Conservation (phyloP, 37 sponge, comb jelly and placozoan genomes). For the Theonella swinhoei region DNA sequence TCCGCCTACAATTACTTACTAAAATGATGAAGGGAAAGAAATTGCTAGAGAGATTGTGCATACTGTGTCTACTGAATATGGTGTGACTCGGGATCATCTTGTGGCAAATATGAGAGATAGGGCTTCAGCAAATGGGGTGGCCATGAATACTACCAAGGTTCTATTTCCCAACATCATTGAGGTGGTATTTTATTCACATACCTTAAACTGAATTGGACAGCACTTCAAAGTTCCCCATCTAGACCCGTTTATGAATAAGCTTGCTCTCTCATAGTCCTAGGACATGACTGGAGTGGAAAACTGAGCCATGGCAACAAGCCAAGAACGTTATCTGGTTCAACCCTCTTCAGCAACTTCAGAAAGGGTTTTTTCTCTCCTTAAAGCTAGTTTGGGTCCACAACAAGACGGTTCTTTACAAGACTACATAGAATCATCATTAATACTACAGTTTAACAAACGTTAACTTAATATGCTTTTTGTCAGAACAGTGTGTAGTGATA, state of each 20-base stretch:
- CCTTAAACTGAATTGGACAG: not conserved
- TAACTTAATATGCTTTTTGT: too few species aligned
- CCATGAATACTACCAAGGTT: not conserved
- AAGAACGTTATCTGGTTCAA: too few species aligned
- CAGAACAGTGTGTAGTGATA: too few species aligned
- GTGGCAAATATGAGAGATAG: not conserved
- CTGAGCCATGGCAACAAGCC: not conserved
- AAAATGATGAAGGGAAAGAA: not conserved
- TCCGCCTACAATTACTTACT: not conserved
- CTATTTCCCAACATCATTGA: constrained; percentile 7
- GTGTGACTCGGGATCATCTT: not conserved
- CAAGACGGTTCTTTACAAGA: too few species aligned
- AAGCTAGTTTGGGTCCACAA: too few species aligned
- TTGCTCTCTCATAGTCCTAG: constrained; percentile 13
- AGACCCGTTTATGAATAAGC: constrained; percentile 1
- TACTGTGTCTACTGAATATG: not conserved
- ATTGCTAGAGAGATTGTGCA: not conserved
- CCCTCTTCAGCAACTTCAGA: too few species aligned
- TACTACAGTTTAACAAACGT: too few species aligned
- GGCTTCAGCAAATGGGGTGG: not conserved
- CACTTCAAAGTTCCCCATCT: constrained; percentile 7
- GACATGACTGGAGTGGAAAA: constrained; percentile 2
- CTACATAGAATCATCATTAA: too few species aligned
- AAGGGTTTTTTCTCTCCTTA: too few species aligned
- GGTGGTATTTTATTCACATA: not conserved